Evolutionary conservation across 2,797 vertebrate genomes (phyloP), one percentile per base, ranked within the genome.

Genomic region (Ctenopoma multispine): DNA sequence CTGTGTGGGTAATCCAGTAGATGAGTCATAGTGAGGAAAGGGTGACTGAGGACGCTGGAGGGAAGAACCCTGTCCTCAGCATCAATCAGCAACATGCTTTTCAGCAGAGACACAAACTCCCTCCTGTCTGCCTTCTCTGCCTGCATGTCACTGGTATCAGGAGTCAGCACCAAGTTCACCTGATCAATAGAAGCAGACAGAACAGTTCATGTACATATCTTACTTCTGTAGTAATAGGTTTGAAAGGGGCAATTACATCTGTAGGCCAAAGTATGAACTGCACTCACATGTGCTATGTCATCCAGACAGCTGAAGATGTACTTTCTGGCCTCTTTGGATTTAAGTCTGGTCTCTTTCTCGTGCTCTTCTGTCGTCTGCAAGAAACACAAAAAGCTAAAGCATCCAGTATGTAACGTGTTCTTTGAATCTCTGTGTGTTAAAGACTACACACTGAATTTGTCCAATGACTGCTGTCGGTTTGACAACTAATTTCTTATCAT

Each of bases 261-360:
- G 24, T 46, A 38, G 7, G n/a, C 53, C 7, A 36, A 13, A 7
- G 48, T 21, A 23, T 13, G 23, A 36, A 29, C 27, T 27, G 11
- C 17, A 96, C 97, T 97, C 91, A 99, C 98, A 3, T 99, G 97
- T 92, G 95, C 95, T 79, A 99, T 95, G 89, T 99, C 98, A 81
- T 98, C 96, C 93, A 99, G 94, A 94, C 95, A 97, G 94, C 93
- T 97, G 92, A 99, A 99, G 93, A 99, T 98, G 90, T 99, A 99
- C 93, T 99, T 99, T 80, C 98, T 95, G 92, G 98, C 97, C 89
- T 99, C 98, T 94, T 99, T 99, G 87, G 98, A 99, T 93, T 99
- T 99, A 90, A 99, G 96, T 66, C 97, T 96, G 4, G 98, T 99
- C 92, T 99, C 98, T 55, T 96, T 94, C 89, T 99, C 98, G 0